phyloP scores from a whole-genome alignment of 64 coral and sea anemone genomes.

The Exaiptasia diaphana region DNA sequence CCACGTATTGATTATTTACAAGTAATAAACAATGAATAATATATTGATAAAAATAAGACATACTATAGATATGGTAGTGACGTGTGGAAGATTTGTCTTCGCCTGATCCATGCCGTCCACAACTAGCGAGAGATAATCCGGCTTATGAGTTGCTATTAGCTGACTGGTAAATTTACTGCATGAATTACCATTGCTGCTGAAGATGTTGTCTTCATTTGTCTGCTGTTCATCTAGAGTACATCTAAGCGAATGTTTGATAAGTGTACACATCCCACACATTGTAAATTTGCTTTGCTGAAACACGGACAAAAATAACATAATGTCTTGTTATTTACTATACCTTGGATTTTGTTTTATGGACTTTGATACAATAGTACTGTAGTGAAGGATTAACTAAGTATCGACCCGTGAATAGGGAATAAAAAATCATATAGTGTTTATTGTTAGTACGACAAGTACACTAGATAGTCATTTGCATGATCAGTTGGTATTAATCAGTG shows the following conservation, averaged over 20 bases:
- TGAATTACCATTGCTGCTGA: not conserved
- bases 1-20: too few relatives aligned
- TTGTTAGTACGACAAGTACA: too few relatives aligned
- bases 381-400: too few relatives aligned
- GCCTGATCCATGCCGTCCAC: not conserved
- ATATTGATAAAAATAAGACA: too few relatives aligned
- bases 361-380: too few relatives aligned
- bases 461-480: not conserved
- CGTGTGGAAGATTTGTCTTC: not conserved
- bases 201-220: not conserved
- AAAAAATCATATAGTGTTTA: too few relatives aligned
- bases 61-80: not conserved
- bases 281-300: constrained; percentile 41
- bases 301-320: not conserved
- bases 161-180: not conserved
- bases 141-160: not conserved
- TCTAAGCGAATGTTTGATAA: not conserved
- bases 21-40: too few relatives aligned
- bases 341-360: not conserved
- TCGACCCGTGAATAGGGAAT: too few relatives aligned
- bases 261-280: constrained; percentile 29
- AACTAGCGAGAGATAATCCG: not conserved
- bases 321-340: not conserved
- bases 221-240: not conserved
- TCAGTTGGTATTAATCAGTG: not conserved